Conservation (phyloP, 2,113 vertebrate genomes). For the Nansenia antarctica region DNA sequence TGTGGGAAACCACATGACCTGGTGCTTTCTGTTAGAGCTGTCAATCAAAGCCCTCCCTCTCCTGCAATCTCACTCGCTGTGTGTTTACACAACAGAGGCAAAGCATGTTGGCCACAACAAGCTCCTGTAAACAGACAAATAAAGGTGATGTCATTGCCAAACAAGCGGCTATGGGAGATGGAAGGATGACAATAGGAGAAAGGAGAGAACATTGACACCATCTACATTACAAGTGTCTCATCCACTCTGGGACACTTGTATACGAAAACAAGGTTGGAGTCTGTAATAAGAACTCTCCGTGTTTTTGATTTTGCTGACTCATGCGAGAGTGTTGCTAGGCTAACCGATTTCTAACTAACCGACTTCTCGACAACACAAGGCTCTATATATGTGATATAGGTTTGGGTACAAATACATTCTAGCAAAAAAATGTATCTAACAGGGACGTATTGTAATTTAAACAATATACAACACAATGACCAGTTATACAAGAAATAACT, state of each 20-base stretch:
- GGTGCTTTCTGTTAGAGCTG: neutral
- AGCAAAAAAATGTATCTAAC: too few relatives aligned
- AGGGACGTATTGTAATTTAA: too few relatives aligned
- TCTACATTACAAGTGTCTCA: neutral
- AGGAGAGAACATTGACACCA: neutral
- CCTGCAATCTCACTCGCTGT: too few relatives aligned
- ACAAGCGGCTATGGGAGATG: neutral
- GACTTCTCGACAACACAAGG: too few relatives aligned
- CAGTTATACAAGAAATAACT: too few relatives aligned
- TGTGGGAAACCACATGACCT: neutral
- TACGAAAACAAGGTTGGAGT: too few relatives aligned
- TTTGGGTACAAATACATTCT: too few relatives aligned
- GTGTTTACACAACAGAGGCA: slow-evolving; percentile 8
- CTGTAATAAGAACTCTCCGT: neutral
- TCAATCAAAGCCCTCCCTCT: slow-evolving; percentile 2
- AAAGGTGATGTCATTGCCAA: neutral
- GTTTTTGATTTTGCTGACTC: neutral
- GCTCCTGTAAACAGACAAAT: neutral
- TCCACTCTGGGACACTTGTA: neutral
- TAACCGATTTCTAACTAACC: too few relatives aligned
- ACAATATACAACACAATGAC: too few relatives aligned
- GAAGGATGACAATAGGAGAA: neutral
- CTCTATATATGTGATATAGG: too few relatives aligned
- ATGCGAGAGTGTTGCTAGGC: neutral
- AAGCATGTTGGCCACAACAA: neutral